Percentiles rank a stretch among this genome's conserved stretches.
These are phyloP conservation scores for Drosophila bifasciata DNA, from an alignment of 1,140 invertebrate species.

Conservation along the genomic window DNA sequence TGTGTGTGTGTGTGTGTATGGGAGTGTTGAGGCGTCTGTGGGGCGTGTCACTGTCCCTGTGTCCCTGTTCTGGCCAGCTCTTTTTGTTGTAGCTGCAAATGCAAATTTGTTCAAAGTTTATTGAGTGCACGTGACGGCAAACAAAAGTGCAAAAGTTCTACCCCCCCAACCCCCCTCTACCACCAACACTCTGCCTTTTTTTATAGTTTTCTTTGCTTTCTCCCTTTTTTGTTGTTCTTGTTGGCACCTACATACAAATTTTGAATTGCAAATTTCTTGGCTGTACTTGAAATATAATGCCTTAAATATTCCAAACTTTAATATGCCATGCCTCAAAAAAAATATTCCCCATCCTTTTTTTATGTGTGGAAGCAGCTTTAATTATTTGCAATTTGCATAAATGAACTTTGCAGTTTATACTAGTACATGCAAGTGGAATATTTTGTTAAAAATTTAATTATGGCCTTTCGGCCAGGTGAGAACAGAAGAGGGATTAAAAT, in stretches of 20 bases:
- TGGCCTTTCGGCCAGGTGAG: slow-evolving; percentile 15
- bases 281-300: slow-evolving; percentile 37
- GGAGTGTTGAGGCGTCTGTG: slow-evolving; percentile 10
- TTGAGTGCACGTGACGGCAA: slow-evolving; percentile 83
- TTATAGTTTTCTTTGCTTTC: slow-evolving; percentile 35
- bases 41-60: slow-evolving; percentile 24
- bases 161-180: slow-evolving; percentile 4
- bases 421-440: slow-evolving; percentile 28
- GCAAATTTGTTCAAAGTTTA: slow-evolving; percentile 83
- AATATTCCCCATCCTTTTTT: not conserved
- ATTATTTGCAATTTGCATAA: slow-evolving; percentile 41
- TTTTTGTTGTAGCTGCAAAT: slow-evolving; percentile 59
- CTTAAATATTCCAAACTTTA: slow-evolving; percentile 20
- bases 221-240: not conserved
- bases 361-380: slow-evolving; percentile 29
- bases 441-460: slow-evolving; percentile 44
- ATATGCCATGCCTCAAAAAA: too few species aligned
- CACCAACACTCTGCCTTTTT: too few species aligned
- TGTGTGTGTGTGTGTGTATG: slow-evolving; percentile 2
- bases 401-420: slow-evolving; percentile 27
- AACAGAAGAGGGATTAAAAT: not conserved
- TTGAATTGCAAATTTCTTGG: slow-evolving; percentile 70
- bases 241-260: slow-evolving; percentile 27
- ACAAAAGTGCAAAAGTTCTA: slow-evolving; percentile 76
- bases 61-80: slow-evolving; percentile 4